These are phyloP conservation scores for Drosophila sturtevanti DNA, from an alignment of 1,140 invertebrate genomes.

Conservation along the genomic window DNA sequence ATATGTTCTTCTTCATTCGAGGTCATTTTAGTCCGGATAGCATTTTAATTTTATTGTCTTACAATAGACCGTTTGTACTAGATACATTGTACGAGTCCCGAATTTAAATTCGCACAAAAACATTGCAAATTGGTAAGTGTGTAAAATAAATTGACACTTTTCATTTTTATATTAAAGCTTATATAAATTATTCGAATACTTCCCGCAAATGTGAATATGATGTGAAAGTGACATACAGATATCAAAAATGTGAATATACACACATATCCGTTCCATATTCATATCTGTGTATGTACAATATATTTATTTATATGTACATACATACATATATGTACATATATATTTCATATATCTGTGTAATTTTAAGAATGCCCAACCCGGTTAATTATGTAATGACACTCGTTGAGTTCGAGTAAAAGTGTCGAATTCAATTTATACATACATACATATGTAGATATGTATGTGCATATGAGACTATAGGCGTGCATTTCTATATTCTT, in stretches of 20 bases:
- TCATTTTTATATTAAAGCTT: neutral
- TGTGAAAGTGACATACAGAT: neutral
- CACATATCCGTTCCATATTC: neutral
- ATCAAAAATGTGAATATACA: neutral
- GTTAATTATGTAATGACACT: conserved; percentile 16
- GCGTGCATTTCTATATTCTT: neutral
- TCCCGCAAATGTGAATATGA: neutral
- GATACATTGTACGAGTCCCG: conserved; percentile 2
- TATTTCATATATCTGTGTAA: conserved; percentile 4
- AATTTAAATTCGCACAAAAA: neutral
- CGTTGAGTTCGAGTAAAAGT: neutral
- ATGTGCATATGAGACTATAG: neutral
- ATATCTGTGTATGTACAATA: too few species aligned
- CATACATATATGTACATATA: neutral
- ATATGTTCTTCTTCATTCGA: conserved; percentile 44
- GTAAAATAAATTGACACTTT: neutral
- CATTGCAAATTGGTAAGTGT: conserved; percentile 18
- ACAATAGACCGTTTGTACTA: conserved; percentile 27
- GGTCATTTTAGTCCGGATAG: conserved; percentile 45
- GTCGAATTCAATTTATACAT: neutral
- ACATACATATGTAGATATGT: neutral
- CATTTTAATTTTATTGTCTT: conserved; percentile 53
- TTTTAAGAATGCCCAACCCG: neutral
- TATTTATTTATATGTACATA: neutral
- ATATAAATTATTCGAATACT: neutral